phyloP scores from a whole-genome alignment of 2,113 vertebrate species.

The Panthera tigris region DNA sequence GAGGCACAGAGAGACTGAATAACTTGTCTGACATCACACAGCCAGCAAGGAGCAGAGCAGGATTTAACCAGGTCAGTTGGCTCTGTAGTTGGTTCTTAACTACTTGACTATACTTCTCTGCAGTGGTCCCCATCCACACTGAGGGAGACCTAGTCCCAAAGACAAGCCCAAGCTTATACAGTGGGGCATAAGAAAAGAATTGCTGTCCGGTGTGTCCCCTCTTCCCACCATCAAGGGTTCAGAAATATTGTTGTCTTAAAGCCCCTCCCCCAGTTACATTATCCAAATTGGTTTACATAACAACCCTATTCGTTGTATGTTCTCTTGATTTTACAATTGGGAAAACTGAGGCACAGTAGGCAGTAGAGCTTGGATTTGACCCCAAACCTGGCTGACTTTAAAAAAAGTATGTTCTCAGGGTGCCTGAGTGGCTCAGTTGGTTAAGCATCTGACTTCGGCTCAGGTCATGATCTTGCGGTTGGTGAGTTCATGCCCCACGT shows the following conservation, averaged over 20 bases:
- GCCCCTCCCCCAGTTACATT: not conserved
- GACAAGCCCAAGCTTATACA: not conserved
- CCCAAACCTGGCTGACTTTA: not conserved
- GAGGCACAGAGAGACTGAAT: not conserved
- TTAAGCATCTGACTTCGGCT: too few species aligned
- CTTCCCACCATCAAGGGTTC: not conserved
- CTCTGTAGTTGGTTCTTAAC: not conserved
- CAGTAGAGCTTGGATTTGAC: not conserved
- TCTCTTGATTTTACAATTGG: not conserved
- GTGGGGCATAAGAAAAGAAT: not conserved
- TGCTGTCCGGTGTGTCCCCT: not conserved
- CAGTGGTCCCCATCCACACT: not conserved
- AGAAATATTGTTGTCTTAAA: not conserved
- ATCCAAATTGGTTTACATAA: not conserved
- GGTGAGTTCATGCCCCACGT: too few species aligned
- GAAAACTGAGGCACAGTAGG: not conserved
- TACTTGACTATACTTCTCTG: not conserved
- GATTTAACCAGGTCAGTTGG: not conserved
- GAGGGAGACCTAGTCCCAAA: not conserved
- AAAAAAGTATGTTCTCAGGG: not conserved
- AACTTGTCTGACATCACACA: not conserved
- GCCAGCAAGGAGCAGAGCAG: not conserved
- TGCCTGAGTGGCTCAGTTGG: too few species aligned
- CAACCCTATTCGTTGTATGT: not conserved
- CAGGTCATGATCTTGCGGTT: too few species aligned